Base-by-base conservation (phyloP, 2,888 invertebrate genomes). In the Dione juno region DNA sequence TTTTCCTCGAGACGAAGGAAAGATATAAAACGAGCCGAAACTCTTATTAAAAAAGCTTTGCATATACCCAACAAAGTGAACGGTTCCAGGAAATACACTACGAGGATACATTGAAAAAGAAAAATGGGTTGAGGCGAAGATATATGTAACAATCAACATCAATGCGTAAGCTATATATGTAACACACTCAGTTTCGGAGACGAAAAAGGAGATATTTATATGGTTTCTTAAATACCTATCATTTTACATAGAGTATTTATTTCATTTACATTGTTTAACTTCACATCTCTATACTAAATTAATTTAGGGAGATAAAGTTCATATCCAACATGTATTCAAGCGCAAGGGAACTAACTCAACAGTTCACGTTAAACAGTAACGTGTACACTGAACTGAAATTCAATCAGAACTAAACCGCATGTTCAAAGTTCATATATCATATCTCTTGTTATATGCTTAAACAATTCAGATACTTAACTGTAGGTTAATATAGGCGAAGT, bases 31-130 rank as follows among this genome's bases (percentile, higher is more conserved):
- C 78, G 81, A 75, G 79, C 83, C 82, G 80, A 82, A 84, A 85
- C 81, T 87, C 85, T 89, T 90, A 89, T 89, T 89, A 88, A 89
- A 88, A 88, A 87, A 84, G 86, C 86, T 88, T 85, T 88, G 84
- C 88, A 88, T 88, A 85, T 79, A 82, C 80, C 79, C 80, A 77
- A 78, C 77, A 72, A 78, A 80, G 82, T 81, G 81, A 79, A 82
- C 77, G 78, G 77, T 79, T 79, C 76, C 70, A 76, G 76, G 77
- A 75, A 77, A 80, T 78, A 78, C 76, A 76, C 71, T 40, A 73
- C 72, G 70, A 72, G 63, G 70, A 61, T 71, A 74, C 75, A 70
- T 74, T 70, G 74, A 69, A 75, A 76, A 69, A 77, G 72, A 77
- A 76, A 78, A 77, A 76, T 76, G 71, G 71, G 73, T 72, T 72